Evolutionary conservation across 2,113 vertebrate genomes (phyloP).

Genomic region (Anoura caudifer): DNA sequence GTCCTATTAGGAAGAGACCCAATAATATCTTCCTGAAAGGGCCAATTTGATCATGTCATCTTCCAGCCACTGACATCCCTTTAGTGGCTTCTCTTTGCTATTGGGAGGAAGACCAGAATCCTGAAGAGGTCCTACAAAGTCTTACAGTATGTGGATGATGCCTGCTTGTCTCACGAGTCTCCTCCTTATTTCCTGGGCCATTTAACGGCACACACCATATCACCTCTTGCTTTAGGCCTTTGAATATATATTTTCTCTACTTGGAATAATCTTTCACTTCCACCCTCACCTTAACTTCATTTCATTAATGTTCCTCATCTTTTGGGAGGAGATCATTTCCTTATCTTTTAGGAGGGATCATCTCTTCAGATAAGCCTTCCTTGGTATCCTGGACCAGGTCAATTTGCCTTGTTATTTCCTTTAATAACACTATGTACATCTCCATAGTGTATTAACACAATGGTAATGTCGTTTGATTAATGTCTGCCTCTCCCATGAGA

Average conservation of each 20-base stretch:
- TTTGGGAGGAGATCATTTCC: neutral
- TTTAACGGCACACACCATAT: neutral
- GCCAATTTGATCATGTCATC: neutral
- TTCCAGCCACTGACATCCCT: neutral
- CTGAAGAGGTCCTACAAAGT: neutral
- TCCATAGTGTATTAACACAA: neutral
- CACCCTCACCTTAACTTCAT: neutral
- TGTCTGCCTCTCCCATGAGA: neutral
- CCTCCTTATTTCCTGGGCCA: neutral
- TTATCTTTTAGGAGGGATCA: neutral
- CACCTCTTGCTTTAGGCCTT: neutral
- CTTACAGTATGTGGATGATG: neutral
- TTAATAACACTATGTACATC: neutral
- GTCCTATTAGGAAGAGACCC: conserved; percentile 6
- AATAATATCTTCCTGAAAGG: conserved; percentile 6
- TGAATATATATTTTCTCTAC: neutral
- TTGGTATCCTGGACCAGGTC: neutral
- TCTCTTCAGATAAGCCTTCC: neutral
- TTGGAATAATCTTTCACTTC: neutral
- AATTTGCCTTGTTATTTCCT: neutral
- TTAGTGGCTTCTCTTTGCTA: neutral
- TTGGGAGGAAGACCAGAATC: neutral
- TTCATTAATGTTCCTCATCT: neutral
- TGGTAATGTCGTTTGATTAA: neutral
- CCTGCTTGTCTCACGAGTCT: neutral